Conservation (phyloP, 2,113 vertebrate species). For the Chionomys nivalis region DNA sequence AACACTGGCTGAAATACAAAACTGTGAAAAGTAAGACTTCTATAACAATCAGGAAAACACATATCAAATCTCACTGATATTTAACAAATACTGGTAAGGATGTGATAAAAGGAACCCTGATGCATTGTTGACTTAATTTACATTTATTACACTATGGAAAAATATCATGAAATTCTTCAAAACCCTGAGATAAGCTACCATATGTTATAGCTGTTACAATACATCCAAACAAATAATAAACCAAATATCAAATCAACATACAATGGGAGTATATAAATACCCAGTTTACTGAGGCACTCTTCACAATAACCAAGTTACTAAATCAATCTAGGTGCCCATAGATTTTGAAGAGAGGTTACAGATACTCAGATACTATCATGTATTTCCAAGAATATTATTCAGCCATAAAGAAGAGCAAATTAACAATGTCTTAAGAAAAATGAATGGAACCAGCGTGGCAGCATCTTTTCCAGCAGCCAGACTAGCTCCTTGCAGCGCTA, state of each 20-base stretch:
- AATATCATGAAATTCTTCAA: background rate
- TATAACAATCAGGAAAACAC: background rate
- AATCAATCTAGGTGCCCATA: background rate
- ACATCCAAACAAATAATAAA: background rate
- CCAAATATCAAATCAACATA: background rate
- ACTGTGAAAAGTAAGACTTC: background rate
- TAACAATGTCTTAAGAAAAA: background rate
- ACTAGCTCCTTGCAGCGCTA: no score
- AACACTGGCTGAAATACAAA: background rate
- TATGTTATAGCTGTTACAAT: background rate
- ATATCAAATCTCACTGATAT: background rate
- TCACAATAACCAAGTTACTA: background rate
- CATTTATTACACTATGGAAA: background rate
- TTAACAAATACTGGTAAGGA: background rate
- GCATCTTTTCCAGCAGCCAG: background rate
- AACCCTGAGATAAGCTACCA: background rate
- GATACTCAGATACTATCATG: background rate
- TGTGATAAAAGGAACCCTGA: background rate
- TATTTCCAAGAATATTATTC: background rate
- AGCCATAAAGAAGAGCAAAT: background rate
- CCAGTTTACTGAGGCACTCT: background rate
- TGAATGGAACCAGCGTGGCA: accelerated
- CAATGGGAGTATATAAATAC: background rate
- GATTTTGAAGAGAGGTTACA: background rate
- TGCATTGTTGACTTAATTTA: background rate